Conservation (phyloP, 2,888 invertebrate genomes). For the Dyspetes luteomarginatus region DNA sequence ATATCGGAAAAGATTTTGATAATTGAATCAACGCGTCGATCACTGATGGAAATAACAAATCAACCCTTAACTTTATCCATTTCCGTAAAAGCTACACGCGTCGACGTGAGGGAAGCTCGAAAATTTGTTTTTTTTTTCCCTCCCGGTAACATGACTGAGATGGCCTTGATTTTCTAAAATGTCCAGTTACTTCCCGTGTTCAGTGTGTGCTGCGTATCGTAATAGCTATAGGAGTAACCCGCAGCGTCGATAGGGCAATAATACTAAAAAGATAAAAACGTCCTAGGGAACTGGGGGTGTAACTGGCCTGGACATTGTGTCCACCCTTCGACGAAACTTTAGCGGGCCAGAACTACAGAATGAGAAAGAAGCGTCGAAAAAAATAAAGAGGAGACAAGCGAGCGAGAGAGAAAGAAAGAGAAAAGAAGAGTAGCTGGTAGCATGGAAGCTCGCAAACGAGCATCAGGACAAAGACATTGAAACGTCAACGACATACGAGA, state of each 20-base stretch:
- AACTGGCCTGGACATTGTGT: conserved; percentile 62
- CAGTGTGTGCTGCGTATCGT: no score
- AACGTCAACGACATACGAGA: conserved; percentile 61
- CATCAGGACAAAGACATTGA: conserved; percentile 54
- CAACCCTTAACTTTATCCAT: no score
- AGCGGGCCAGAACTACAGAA: conserved; percentile 66
- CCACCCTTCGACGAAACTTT: conserved; percentile 75
- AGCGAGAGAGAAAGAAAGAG: conserved; percentile 25
- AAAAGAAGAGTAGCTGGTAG: conserved; percentile 65
- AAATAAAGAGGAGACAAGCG: conserved; percentile 2
- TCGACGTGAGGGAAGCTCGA: no score
- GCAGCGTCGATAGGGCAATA: conserved; percentile 81
- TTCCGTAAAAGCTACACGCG: no score
- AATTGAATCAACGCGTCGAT: no score
- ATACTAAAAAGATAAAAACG: conserved; percentile 83
- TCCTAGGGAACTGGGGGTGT: conserved; percentile 65
- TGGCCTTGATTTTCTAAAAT: no score
- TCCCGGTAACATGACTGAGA: no score
- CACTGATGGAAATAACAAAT: no score
- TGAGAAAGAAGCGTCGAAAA: conserved; percentile 6
- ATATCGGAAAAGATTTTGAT: no score
- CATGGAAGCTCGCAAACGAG: conserved; percentile 56
- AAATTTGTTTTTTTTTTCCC: no score
- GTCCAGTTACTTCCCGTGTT: no score
- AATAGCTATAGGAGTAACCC: conserved; percentile 67